Base-by-base conservation (phyloP, 2,888 invertebrate genomes). In the Caenorhabditis sp. region DNA sequence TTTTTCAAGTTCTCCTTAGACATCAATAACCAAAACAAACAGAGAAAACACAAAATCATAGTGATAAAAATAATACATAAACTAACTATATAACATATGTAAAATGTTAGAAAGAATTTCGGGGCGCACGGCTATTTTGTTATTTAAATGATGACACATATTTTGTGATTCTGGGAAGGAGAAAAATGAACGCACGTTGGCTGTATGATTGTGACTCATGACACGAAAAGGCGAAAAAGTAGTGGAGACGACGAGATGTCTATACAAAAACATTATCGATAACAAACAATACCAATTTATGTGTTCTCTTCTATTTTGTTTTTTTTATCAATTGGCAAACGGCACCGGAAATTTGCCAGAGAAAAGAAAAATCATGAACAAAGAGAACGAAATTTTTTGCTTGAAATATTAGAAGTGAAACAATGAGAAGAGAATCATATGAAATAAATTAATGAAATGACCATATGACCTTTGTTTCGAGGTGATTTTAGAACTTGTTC, bases 71-170 rank as follows among this genome's bases (percentile, higher is more conserved):
- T 10, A 50, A 7, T 10, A n/a, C 14, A 50, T 4, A 50, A 50
- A 53, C 3, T 23, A 7, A 21, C 21, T 53, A 20, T 53, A 23
- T 10, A 53, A 21, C 21, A 53, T 21, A 53, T 53, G 21, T 53
- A 50, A 50, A n/a, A 53, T 4, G 20, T 50, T 10, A 8, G 3
- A 53, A 20, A 23, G 21, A n/a, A 21, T 12, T 43, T 17, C 43
- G 43, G 43, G 12, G 43, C 17, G 43, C 52, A 8, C 31, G 31
- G 31, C 31, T 31, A 31, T 52, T 58, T 58, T 58, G 36, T 36
- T 58, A 58, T 58, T 58, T 36, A 36, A 58, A 58, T 58, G 36
- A 36, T 58, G 56, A 56, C 56, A 36, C 57, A 36, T 58, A 43
- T 43, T 43, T 43, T 43, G 43, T 43, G 43, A 43, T 31, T 31